Evolutionary conservation across 2,797 vertebrate species (phyloP).

Genomic region (Menidia menidia): DNA sequence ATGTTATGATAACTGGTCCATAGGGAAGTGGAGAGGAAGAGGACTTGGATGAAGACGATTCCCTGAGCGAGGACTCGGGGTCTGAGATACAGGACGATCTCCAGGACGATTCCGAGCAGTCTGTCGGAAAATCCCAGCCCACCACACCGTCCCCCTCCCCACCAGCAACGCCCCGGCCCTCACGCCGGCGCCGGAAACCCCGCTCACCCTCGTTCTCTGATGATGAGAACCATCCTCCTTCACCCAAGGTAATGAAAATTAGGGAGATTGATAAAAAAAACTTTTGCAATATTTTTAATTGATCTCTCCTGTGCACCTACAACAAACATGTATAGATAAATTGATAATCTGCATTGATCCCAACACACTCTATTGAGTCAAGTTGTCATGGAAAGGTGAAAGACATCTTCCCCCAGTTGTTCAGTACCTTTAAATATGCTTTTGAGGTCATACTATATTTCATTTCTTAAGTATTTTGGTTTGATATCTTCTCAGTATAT

Average conservation of each 20-base stretch:
- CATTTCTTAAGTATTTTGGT: conserved; percentile 25
- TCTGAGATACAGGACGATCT: conserved; percentile 94
- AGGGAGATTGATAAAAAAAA: background rate
- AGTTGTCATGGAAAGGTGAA: conserved; percentile 3
- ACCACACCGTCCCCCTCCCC: conserved; percentile 87
- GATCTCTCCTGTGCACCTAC: background rate
- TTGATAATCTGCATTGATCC: no score
- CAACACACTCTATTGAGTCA: background rate
- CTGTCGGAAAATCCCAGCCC: conserved; percentile 91
- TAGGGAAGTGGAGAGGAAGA: conserved; percentile 96
- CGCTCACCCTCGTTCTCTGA: conserved; percentile 91
- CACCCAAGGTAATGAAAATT: conserved; percentile 88
- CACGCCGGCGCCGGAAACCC: conserved; percentile 86
- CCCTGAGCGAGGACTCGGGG: conserved; percentile 91
- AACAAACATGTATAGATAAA: background rate
- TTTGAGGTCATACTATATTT: conserved; percentile 1
- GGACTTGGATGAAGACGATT: conserved; percentile 95
- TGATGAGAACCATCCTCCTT: conserved; percentile 93
- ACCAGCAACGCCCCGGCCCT: conserved; percentile 85
- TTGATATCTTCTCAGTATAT: conserved; percentile 3
- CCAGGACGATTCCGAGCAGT: conserved; percentile 94
- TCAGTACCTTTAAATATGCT: conserved; percentile 1
- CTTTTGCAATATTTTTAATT: conserved; percentile 1
- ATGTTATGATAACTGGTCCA: conserved; percentile 20
- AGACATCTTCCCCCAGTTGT: background rate